phyloP scores from a whole-genome alignment of 2,797 vertebrate genomes.

The Tapera naevia region DNA sequence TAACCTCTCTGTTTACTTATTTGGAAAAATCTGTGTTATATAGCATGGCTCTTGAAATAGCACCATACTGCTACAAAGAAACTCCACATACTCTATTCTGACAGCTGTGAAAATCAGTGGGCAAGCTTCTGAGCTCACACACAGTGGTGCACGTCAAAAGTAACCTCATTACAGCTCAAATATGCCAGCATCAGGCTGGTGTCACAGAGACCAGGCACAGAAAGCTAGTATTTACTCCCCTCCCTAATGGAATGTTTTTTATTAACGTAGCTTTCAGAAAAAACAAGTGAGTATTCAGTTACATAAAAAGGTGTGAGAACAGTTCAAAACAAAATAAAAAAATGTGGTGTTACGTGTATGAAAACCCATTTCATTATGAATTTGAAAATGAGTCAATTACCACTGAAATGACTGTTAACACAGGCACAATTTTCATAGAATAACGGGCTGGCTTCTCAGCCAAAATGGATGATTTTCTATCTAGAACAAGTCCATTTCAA shows the following conservation, averaged over 20 bases:
- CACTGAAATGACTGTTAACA: not conserved
- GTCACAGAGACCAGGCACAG: not conserved
- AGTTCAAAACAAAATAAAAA: conserved; percentile 15
- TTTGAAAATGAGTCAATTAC: conserved; percentile 35
- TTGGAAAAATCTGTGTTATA: not conserved
- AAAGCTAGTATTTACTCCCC: not conserved
- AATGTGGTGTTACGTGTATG: not conserved
- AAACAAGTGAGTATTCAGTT: conserved; percentile 12
- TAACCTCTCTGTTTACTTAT: not conserved
- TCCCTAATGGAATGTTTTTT: not conserved
- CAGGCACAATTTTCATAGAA: not conserved
- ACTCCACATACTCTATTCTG: not conserved
- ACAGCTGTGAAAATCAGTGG: not conserved
- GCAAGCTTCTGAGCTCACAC: not conserved
- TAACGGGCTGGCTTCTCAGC: not conserved
- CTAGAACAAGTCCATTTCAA: not conserved
- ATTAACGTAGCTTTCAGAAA: conserved; percentile 9
- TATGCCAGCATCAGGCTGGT: not conserved
- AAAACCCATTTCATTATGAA: not conserved
- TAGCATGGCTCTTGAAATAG: not conserved
- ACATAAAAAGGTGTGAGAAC: conserved; percentile 6
- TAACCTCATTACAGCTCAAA: not conserved
- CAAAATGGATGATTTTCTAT: conserved; percentile 1
- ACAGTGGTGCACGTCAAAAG: not conserved
- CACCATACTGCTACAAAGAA: not conserved